A percentile compares a stretch with the other conserved stretches of the same genome.
Evolutionary conservation across 2,113 vertebrate species (phyloP).

Genomic region (Struthio camelus): DNA sequence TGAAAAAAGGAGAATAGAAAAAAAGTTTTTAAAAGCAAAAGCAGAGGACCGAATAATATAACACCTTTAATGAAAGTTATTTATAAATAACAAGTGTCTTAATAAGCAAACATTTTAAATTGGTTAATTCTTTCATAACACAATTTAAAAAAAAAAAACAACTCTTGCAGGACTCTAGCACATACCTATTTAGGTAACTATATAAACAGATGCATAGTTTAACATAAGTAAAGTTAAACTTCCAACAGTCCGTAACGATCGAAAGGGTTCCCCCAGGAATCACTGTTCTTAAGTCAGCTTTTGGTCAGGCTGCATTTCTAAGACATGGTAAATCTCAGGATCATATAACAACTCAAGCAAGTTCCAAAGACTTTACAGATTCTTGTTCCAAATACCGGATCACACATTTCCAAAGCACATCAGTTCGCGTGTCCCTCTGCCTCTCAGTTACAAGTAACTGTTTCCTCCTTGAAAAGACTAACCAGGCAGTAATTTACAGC

Average conservation of each 20-base stretch:
- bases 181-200: background rate
- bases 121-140: background rate
- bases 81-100: background rate
- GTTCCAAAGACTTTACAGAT: background rate
- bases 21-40: background rate
- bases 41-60: background rate
- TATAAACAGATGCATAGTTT: background rate
- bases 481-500: background rate
- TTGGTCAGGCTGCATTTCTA: constrained; percentile 1
- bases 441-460: background rate
- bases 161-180: background rate
- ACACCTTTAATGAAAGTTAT: background rate
- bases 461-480: background rate
- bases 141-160: background rate
- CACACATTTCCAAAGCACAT: background rate
- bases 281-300: background rate
- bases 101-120: background rate
- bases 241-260: background rate
- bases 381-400: no score
- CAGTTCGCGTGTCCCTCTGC: background rate
- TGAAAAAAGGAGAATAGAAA: background rate
- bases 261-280: background rate
- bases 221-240: background rate
- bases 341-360: background rate
- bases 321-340: background rate